Conservation (phyloP, 2,113 vertebrate species). For the Nesoenas mayeri region DNA sequence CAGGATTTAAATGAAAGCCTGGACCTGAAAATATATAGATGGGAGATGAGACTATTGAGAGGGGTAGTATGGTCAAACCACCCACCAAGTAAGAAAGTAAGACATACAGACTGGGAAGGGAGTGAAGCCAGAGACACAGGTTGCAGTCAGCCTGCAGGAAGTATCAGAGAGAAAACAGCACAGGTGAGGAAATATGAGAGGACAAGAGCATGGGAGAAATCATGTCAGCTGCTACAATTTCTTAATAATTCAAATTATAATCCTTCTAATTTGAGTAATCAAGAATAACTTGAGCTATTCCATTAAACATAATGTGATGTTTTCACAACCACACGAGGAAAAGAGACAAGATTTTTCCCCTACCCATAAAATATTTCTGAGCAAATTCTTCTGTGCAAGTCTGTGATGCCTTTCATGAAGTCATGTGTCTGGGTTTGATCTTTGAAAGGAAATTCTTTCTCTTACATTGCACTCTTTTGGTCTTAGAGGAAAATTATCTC, state of each 20-base stretch:
- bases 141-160: not conserved
- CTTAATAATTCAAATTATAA: not conserved
- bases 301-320: not conserved
- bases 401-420: not conserved
- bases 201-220: not conserved
- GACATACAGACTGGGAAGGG: not conserved
- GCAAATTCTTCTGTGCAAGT: not conserved
- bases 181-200: not conserved
- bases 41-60: not conserved
- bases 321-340: not conserved
- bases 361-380: not conserved
- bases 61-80: not conserved
- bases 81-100: not conserved
- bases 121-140: not conserved
- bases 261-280: not conserved
- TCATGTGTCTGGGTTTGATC: not conserved
- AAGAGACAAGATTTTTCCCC: not conserved
- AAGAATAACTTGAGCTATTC: not conserved
- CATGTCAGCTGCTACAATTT: not conserved
- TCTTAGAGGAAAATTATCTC: not conserved
- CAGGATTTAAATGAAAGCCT: not conserved
- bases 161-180: not conserved
- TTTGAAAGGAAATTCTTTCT: not conserved
- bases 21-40: not conserved
- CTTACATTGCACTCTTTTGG: not conserved